Base-by-base conservation (phyloP, 2,797 vertebrate genomes). In the Notoglanidium macrostoma region DNA sequence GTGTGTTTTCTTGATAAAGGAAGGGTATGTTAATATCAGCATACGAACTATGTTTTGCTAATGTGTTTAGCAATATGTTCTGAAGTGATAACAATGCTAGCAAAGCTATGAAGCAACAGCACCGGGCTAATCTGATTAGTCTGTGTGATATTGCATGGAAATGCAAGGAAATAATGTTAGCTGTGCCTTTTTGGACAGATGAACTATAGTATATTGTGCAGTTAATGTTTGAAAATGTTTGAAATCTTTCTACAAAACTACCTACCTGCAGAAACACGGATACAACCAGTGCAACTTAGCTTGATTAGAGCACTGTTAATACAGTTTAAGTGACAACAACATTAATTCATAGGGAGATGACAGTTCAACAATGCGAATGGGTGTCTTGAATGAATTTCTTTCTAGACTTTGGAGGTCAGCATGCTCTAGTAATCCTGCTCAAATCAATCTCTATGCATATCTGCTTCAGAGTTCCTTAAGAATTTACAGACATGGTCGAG, bases 401-500 rank as follows among this genome's bases (percentile, higher is more conserved):
- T 15, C 11, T 40, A 46, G 78, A 63, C 8, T 5, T n/a, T n/a
- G 6, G 23, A 44, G 57, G 55, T 61, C 35, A n/a, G 78, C 6
- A 61, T 61, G 35, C 17, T n/a, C 17, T 83, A 54, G 40, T 68
- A 32, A 32, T 83, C 9, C n/a, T 83, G 5, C 46, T 51, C 21
- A 54, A 54, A 51, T 67, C 61, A 83, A 51, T 83, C 19, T 32
- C 57, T 23, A 32, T 51, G n/a, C 46, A 83, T 46, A 93, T 93
- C 90, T 89, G 92, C 92, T 91, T 92, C 92, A 89, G 91, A 92
- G 91, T 92, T 89, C 90, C 92, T 89, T 91, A 90, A 92, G 87
- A 93, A 94, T 68, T 51, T 83, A 83, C 63, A 32, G 81, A 68
- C 61, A 94, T 94, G 91, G 94, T 94, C 92, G 92, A 94, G 88